phyloP scores from a whole-genome alignment of 2,113 vertebrate species.

The Larimichthys polyactis region DNA sequence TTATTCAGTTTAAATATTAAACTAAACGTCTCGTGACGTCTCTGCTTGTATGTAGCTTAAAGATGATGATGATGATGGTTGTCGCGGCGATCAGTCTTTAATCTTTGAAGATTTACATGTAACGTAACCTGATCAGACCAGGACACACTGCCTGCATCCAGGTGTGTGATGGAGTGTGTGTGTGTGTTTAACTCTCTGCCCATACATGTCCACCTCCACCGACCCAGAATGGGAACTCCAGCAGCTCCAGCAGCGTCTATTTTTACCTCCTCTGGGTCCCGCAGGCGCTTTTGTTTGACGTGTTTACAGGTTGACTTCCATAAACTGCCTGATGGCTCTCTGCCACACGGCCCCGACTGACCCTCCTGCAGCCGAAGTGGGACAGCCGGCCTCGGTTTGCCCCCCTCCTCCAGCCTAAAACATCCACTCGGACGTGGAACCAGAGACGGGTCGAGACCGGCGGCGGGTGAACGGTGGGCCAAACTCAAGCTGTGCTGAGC shows the following conservation, averaged over 20 bases:
- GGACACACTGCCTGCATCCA: not conserved
- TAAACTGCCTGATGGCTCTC: conserved; percentile 41
- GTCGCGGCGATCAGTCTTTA: too few species aligned
- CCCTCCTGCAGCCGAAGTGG: conserved; percentile 14
- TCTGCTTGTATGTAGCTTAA: too few species aligned
- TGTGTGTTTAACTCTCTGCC: conserved; percentile 20
- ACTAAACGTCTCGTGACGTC: too few species aligned
- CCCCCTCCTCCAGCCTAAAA: conserved; percentile 23
- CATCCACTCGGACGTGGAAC: conserved; percentile 72
- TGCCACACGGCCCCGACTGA: not conserved
- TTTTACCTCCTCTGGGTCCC: conserved; percentile 59
- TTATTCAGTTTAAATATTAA: too few species aligned
- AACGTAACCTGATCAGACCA: too few species aligned
- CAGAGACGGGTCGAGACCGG: conserved; percentile 20
- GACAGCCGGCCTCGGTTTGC: conserved; percentile 24
- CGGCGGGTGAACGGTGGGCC: conserved; percentile 12
- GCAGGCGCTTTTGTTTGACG: conserved; percentile 59
- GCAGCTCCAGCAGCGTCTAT: conserved; percentile 46
- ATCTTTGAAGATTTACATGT: too few species aligned
- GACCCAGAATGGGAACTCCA: conserved; percentile 28
- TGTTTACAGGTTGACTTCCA: conserved; percentile 56
- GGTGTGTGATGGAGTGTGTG: conserved; percentile 1
- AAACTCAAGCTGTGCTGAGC: conserved; percentile 4
- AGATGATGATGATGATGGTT: too few species aligned
- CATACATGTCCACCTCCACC: conserved; percentile 41